Percentiles rank a stretch among this genome's conserved stretches.
Evolutionary conservation across 2,113 vertebrate species (phyloP).

Genomic region (Archocentrus centrarchus): DNA sequence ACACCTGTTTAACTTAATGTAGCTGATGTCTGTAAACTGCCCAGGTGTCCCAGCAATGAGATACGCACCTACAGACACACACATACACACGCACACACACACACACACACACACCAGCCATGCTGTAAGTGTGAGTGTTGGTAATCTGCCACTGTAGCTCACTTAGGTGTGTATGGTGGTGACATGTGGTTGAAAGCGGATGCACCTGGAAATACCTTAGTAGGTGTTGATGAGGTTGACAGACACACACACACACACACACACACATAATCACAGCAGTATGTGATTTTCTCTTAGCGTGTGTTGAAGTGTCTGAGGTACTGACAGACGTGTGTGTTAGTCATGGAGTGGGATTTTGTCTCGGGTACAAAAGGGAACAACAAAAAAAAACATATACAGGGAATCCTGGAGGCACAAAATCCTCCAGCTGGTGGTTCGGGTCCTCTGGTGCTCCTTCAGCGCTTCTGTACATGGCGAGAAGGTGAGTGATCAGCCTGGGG

Average conservation of each 20-base stretch:
- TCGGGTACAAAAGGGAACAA: too few species aligned
- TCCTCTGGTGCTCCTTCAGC: too few species aligned
- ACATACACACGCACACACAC: not conserved
- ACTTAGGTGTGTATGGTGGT: not conserved
- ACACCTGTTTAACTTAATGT: not conserved
- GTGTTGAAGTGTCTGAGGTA: not conserved
- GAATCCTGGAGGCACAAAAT: too few species aligned
- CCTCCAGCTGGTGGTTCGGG: too few species aligned
- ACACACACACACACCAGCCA: not conserved
- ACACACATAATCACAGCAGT: not conserved
- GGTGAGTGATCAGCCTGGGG: too few species aligned
- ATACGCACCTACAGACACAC: not conserved
- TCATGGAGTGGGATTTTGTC: too few species aligned
- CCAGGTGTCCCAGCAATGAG: not conserved
- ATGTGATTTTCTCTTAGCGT: not conserved
- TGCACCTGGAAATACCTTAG: constrained; percentile 50
- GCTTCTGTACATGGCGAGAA: too few species aligned
- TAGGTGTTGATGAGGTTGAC: constrained; percentile 19
- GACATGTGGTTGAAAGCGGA: constrained; percentile 17
- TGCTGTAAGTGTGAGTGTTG: constrained; percentile 26
- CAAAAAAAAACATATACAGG: too few species aligned
- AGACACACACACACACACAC: not conserved
- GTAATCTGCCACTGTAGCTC: not conserved
- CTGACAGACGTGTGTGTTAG: constrained; percentile 1
- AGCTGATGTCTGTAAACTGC: not conserved